Percentiles rank a stretch among this genome's conserved stretches.
phyloP scores from a whole-genome alignment of 2,113 vertebrate species.

The Falcunculus frontatus region DNA sequence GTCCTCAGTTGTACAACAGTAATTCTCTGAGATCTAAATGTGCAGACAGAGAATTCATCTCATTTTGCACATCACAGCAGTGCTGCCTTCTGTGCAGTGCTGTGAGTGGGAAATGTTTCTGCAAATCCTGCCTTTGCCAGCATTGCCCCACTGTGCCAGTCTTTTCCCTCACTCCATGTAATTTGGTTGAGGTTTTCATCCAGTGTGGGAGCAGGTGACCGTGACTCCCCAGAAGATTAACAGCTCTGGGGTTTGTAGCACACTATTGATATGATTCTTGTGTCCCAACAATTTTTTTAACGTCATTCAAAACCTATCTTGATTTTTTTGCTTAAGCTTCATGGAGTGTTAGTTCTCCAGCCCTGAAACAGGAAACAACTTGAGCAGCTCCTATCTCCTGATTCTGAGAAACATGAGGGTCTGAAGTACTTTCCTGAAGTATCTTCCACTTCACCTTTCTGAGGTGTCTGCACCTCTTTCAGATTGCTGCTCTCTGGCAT shows the following conservation, averaged over 20 bases:
- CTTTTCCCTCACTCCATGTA: fast-evolving
- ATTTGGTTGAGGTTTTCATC: background rate
- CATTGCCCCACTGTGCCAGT: background rate
- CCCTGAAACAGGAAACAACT: background rate
- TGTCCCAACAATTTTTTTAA: background rate
- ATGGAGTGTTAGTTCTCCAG: background rate
- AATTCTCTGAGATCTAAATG: background rate
- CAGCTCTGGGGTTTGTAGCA: background rate
- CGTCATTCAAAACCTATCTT: background rate
- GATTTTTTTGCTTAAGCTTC: background rate
- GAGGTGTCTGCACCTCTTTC: background rate
- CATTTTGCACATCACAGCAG: background rate
- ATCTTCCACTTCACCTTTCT: background rate
- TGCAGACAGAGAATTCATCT: fast-evolving
- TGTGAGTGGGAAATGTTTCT: background rate
- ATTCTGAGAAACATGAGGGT: background rate
- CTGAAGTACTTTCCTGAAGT: background rate
- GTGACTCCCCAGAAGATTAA: background rate
- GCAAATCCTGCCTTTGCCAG: background rate
- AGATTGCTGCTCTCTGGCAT: background rate
- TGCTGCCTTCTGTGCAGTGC: background rate
- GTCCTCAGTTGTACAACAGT: background rate
- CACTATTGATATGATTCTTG: background rate
- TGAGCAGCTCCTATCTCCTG: background rate
- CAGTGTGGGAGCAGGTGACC: background rate